These are phyloP conservation scores for Anthrax anthrax DNA, from an alignment of 2,888 invertebrate genomes.

Conservation along the genomic window DNA sequence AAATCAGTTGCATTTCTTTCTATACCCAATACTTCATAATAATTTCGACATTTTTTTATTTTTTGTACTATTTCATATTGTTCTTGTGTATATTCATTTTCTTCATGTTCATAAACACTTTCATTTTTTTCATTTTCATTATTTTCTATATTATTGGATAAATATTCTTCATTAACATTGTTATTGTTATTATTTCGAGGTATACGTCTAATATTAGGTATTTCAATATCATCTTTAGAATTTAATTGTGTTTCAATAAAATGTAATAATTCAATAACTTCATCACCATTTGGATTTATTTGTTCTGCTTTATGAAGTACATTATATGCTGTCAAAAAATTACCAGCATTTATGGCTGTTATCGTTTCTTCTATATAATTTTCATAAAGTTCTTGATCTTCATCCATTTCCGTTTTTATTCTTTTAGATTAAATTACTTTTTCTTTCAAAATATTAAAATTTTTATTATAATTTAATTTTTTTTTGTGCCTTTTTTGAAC, in stretches of 20 bases:
- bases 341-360: too few relatives aligned
- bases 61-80: conserved; percentile 56
- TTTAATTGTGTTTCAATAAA: neutral
- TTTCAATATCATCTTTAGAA: neutral
- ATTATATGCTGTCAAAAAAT: too few relatives aligned
- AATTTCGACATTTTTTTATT: conserved; percentile 49
- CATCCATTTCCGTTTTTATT: too few relatives aligned
- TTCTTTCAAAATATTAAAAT: too few relatives aligned
- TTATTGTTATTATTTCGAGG: neutral
- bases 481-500: too few relatives aligned
- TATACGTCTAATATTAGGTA: neutral
- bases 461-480: too few relatives aligned
- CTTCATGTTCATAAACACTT: neutral
- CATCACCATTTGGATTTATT: neutral
- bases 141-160: too few relatives aligned
- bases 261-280: neutral
- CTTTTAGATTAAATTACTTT: too few relatives aligned
- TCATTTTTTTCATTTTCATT: too few relatives aligned
- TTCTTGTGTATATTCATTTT: conserved; percentile 51
- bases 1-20: conserved; percentile 48
- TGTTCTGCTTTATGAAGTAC: neutral
- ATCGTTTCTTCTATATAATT: too few relatives aligned
- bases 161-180: neutral
- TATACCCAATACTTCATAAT: conserved; percentile 61
- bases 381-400: too few relatives aligned